A percentile compares a stretch with the other conserved stretches of the same genome.
phyloP scores from a whole-genome alignment of 2,888 invertebrate species.

The Papilio protenor region DNA sequence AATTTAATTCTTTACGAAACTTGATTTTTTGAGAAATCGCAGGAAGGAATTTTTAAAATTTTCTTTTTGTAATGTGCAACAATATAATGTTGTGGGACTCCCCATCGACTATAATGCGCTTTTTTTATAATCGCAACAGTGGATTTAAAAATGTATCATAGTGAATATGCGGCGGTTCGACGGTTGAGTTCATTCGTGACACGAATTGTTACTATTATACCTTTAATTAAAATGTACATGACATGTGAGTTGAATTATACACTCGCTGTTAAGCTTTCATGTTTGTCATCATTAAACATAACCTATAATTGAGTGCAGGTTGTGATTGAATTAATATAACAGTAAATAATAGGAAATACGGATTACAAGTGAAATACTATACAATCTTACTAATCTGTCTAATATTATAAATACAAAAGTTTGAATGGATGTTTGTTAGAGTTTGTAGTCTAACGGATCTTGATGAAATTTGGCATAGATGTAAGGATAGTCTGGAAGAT shows the following conservation, averaged over 20 bases:
- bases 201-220: slow-evolving; percentile 10
- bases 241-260: slow-evolving; percentile 2
- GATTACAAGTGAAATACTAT: background rate
- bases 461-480: too few species aligned
- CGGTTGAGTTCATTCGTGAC: background rate
- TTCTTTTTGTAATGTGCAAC: background rate
- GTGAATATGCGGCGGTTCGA: slow-evolving; percentile 1
- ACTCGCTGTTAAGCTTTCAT: background rate
- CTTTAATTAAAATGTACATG: slow-evolving; percentile 14
- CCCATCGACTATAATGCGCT: background rate
- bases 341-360: too few species aligned
- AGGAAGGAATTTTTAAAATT: too few species aligned
- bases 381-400: too few species aligned
- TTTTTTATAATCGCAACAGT: background rate
- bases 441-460: too few species aligned
- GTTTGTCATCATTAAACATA: slow-evolving; percentile 16
- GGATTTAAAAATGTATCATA: background rate
- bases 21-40: background rate
- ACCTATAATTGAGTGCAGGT: slow-evolving; percentile 6
- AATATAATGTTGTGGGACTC: background rate
- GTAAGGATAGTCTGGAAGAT: too few species aligned
- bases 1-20: background rate
- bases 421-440: too few species aligned
- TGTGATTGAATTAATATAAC: background rate
- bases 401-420: too few species aligned